A percentile compares a stretch with the other conserved stretches of the same genome.
Conservation (phyloP, 30 jellyfish, hydroid and myxozoan genomes). For the Rhopilema esculentum region DNA sequence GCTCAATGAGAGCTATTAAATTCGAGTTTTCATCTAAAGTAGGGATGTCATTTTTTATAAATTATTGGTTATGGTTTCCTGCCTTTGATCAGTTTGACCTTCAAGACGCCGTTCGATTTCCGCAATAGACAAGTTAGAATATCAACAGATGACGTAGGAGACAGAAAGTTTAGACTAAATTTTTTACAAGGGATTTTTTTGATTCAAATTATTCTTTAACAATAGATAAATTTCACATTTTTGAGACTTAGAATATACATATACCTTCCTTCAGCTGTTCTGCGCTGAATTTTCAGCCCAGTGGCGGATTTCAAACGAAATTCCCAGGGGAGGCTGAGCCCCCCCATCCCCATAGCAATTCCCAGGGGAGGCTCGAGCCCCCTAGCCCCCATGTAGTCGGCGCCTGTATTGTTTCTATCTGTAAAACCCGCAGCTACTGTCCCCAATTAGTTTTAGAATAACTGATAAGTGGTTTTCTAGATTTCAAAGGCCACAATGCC, state of each 20-base stretch:
- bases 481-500: too few species aligned
- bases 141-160: constrained; percentile 52
- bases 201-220: constrained; percentile 47
- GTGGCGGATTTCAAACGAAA: constrained; percentile 41
- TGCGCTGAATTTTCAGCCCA: constrained; percentile 42
- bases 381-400: constrained; percentile 52
- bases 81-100: constrained; percentile 35
- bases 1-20: constrained; percentile 44
- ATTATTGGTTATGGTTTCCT: constrained; percentile 35
- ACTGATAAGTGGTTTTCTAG: too few species aligned
- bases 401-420: constrained; percentile 15
- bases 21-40: constrained; percentile 50
- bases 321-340: constrained; percentile 12
- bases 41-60: constrained; percentile 37
- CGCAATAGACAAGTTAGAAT: constrained; percentile 54
- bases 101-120: constrained; percentile 41
- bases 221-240: constrained; percentile 35
- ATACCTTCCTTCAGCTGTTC: constrained; percentile 36
- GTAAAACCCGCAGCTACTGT: not conserved
- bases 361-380: constrained; percentile 55
- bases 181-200: constrained; percentile 35
- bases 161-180: constrained; percentile 43
- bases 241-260: constrained; percentile 36
- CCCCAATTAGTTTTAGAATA: not conserved
- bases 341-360: not conserved